Evolutionary conservation across 2,888 invertebrate species (phyloP).

Genomic region (Merodon equestris): DNA sequence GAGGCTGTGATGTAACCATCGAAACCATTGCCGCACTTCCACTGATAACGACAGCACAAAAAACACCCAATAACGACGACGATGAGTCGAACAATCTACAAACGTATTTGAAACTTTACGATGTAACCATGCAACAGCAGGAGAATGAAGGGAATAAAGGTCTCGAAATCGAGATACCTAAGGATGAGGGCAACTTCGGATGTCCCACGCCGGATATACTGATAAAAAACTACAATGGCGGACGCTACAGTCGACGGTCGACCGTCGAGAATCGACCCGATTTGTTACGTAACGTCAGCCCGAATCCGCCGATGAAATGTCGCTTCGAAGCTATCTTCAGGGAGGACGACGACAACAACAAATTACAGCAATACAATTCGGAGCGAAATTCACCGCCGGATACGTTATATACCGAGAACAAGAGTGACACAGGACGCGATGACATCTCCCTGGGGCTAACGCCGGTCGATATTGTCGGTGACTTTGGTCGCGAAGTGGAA

Average conservation of each 20-base stretch:
- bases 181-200: slow-evolving; percentile 61
- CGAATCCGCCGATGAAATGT: slow-evolving; percentile 66
- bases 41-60: slow-evolving; percentile 47
- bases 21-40: slow-evolving; percentile 38
- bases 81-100: slow-evolving; percentile 48
- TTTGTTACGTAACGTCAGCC: slow-evolving; percentile 73
- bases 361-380: slow-evolving; percentile 30
- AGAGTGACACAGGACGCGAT: slow-evolving; percentile 67
- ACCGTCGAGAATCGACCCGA: slow-evolving; percentile 74
- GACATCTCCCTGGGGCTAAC: slow-evolving; percentile 72
- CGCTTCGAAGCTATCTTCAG: slow-evolving; percentile 39
- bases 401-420: slow-evolving; percentile 58
- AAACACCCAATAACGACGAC: slow-evolving; percentile 52
- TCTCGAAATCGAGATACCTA: slow-evolving; percentile 58
- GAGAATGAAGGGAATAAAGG: slow-evolving; percentile 54
- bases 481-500: slow-evolving; percentile 77
- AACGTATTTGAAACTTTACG: slow-evolving; percentile 55
- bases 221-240: slow-evolving; percentile 72
- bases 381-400: slow-evolving; percentile 54
- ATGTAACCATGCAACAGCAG: slow-evolving; percentile 57
- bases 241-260: slow-evolving; percentile 53
- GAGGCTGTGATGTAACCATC: neutral
- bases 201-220: slow-evolving; percentile 75
- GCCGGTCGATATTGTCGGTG: slow-evolving; percentile 76
- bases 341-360: slow-evolving; percentile 43